Evolutionary conservation across 2,797 vertebrate genomes (phyloP), one percentile per base, ranked within the genome.

Genomic region (Peromyscus attwateri): DNA sequence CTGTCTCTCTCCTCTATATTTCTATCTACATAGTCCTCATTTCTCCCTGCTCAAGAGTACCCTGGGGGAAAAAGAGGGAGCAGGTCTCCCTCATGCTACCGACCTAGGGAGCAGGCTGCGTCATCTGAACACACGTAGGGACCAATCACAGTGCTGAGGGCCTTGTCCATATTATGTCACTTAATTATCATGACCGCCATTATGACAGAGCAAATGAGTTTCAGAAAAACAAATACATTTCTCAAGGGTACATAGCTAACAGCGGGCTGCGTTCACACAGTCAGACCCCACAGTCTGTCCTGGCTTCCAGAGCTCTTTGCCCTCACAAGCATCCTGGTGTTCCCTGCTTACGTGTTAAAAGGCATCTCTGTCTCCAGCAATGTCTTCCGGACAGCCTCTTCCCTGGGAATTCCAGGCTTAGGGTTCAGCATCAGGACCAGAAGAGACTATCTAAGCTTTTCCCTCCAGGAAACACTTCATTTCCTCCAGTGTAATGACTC

Each of bases 401-500:
- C 77, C 40, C 87, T 52, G 91, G 76, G 76, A 91, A 89, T 29
- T 62, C 92, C 87, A 43, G 34, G 40, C 3, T 17, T 43, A 19
- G 0, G 1, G 37, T 9, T 89, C 34, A 57, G 52, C 12, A 46
- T 88, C 43, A 85, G 85, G 43, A 52, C 40, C 7, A 40, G 21
- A 91, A 49, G 34, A 37, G 19, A 31, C 76, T 27, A 43, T 17
- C 88, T 19, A 23, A 84, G 76, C 5, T 52, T 60, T 81, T 46
- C 25, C 57, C 84, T 64, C 57, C 80, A 46, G 49, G 70, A 94
- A 95, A 87, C 27, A 75, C 84, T 94, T 93, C 60, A 75, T 93
- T 95, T 96, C 95, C 88, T 87, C 57, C 25, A 52, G 57, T 7
- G 37, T 34, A 94, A 93, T 76, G 84, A 89, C 64, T 46, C 49